Conservation (phyloP, 2,888 invertebrate species). For the Oscheius sp. region DNA sequence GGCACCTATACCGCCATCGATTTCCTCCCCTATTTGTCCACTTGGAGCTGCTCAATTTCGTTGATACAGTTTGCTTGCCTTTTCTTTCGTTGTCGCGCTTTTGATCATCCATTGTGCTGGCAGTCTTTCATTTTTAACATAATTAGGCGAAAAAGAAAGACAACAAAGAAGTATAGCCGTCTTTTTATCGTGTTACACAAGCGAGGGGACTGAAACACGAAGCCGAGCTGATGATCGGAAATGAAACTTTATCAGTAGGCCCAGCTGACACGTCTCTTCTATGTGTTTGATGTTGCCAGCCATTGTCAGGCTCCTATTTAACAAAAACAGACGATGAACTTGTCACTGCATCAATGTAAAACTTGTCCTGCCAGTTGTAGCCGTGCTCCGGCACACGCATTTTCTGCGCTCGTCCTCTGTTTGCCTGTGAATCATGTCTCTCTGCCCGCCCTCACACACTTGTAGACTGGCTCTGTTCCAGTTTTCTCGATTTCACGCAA, state of each 20-base stretch:
- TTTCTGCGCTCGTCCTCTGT: slow-evolving; percentile 16
- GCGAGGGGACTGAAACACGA: too few relatives aligned
- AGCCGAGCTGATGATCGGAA: background rate
- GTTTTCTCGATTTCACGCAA: slow-evolving; percentile 25
- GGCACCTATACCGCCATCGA: slow-evolving; percentile 2
- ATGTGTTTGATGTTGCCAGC: too few relatives aligned
- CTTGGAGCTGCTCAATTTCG: background rate
- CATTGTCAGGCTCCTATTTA: too few relatives aligned
- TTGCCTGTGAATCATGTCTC: slow-evolving; percentile 32
- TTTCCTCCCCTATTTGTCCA: slow-evolving; percentile 22
- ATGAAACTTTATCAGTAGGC: slow-evolving; percentile 1
- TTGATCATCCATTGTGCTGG: too few relatives aligned
- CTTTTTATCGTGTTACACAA: too few relatives aligned
- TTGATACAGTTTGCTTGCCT: background rate
- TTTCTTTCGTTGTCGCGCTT: too few relatives aligned
- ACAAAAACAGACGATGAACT: too few relatives aligned
- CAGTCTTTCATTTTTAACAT: too few relatives aligned
- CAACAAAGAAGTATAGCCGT: too few relatives aligned
- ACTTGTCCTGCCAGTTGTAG: slow-evolving; percentile 18
- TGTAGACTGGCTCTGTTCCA: slow-evolving; percentile 21
- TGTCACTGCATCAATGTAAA: background rate
- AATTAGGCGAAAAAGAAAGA: too few relatives aligned
- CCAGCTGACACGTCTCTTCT: too few relatives aligned
- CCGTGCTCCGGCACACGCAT: slow-evolving; percentile 28
- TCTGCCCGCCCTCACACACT: slow-evolving; percentile 23